These are phyloP conservation scores for Ommatoiulus sabulosus DNA, from an alignment of 2,888 invertebrate species.

Conservation along the genomic window DNA sequence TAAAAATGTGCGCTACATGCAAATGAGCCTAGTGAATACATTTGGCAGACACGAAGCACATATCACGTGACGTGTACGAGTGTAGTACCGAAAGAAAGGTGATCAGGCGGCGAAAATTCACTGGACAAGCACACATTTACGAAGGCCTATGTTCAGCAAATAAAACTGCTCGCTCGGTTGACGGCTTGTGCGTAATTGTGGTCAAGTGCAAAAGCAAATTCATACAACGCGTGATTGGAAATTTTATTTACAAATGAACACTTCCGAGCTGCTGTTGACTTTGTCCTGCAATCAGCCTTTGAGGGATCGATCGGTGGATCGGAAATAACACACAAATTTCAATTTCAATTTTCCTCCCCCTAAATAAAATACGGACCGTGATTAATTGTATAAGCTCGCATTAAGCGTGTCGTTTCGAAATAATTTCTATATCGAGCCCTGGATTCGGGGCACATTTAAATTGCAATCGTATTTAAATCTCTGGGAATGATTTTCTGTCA, in stretches of 20 bases:
- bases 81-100: neutral
- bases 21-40: conserved; percentile 30
- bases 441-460: neutral
- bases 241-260: conserved; percentile 42
- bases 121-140: neutral
- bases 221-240: neutral
- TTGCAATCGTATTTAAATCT: neutral
- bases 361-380: neutral
- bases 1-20: conserved; percentile 19
- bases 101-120: neutral
- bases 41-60: conserved; percentile 31
- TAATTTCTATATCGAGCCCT: neutral
- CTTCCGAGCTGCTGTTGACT: neutral
- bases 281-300: neutral
- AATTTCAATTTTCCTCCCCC: neutral
- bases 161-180: neutral
- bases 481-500: neutral
- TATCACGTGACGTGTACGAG: conserved; percentile 7
- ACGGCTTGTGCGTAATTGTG: neutral
- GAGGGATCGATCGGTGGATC: neutral
- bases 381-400: neutral
- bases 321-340: neutral
- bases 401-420: neutral
- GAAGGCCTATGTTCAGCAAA: conserved; percentile 36
- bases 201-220: neutral